phyloP scores from a whole-genome alignment of 2,113 vertebrate species.

The Equus przewalskii region DNA sequence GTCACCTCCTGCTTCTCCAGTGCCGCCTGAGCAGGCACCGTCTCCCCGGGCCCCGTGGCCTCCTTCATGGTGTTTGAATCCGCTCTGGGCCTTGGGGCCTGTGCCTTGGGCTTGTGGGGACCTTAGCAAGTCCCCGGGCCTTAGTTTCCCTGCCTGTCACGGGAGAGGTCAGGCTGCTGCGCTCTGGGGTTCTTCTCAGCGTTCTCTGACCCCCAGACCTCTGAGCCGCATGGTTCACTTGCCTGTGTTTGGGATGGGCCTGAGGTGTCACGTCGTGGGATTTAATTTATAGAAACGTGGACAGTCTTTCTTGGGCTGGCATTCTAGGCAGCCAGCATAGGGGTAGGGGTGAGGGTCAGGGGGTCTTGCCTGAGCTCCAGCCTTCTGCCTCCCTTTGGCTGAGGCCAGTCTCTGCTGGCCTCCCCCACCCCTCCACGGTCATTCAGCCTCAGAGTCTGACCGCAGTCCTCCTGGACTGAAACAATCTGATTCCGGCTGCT shows the following conservation, averaged over 20 bases:
- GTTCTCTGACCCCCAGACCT: neutral
- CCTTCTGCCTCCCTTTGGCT: neutral
- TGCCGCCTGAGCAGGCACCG: neutral
- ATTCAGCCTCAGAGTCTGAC: neutral
- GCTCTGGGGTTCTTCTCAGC: neutral
- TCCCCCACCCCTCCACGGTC: rapidly evolving
- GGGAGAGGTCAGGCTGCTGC: neutral
- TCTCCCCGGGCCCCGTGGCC: neutral
- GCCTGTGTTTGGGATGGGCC: neutral
- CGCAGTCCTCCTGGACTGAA: neutral
- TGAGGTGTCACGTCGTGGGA: neutral
- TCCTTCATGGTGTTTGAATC: neutral
- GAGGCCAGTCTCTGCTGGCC: rapidly evolving
- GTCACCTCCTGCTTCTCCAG: neutral
- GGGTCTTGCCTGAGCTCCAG: neutral
- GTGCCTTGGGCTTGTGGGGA: neutral
- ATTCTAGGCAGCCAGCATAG: neutral
- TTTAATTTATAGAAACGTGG: neutral
- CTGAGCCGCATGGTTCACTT: neutral
- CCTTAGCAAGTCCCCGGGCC: neutral
- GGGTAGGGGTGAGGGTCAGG: neutral
- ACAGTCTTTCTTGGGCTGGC: neutral
- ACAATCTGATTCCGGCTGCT: neutral
- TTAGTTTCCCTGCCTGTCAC: neutral
- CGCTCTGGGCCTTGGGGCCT: neutral